Evolutionary conservation across 2,797 vertebrate species (phyloP).

Genomic region (Fratercula arctica): DNA sequence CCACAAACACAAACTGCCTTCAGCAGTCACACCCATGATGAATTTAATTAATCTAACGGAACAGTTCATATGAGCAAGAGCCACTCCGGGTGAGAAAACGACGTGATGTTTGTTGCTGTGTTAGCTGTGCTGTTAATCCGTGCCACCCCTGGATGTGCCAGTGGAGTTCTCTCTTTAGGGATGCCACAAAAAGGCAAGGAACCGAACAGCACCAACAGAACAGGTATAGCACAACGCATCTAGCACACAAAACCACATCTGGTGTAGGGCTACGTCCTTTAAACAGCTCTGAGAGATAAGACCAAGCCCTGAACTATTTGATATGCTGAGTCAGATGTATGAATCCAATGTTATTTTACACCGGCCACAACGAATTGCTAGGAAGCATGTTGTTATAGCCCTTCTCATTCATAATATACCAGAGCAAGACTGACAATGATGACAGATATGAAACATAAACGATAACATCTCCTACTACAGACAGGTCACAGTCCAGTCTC

Average conservation of each 20-base stretch:
- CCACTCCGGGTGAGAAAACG: background rate
- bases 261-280: background rate
- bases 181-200: background rate
- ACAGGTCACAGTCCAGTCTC: background rate
- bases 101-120: rapidly evolving
- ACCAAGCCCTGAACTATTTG: background rate
- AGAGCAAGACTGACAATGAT: background rate
- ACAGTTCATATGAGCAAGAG: background rate
- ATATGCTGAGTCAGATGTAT: background rate
- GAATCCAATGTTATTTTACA: background rate
- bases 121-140: background rate
- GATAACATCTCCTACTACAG: background rate
- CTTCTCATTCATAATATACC: background rate
- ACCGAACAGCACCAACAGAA: background rate
- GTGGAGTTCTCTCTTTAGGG: background rate
- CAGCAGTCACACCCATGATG: background rate
- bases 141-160: background rate
- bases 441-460: background rate
- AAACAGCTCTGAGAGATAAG: background rate
- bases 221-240: too few relatives aligned
- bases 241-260: background rate
- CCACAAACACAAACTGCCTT: background rate
- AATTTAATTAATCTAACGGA: background rate
- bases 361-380: background rate
- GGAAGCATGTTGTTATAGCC: background rate